Conservation (phyloP, 1,140 invertebrate species). For the Temnothorax curvispinosus region DNA sequence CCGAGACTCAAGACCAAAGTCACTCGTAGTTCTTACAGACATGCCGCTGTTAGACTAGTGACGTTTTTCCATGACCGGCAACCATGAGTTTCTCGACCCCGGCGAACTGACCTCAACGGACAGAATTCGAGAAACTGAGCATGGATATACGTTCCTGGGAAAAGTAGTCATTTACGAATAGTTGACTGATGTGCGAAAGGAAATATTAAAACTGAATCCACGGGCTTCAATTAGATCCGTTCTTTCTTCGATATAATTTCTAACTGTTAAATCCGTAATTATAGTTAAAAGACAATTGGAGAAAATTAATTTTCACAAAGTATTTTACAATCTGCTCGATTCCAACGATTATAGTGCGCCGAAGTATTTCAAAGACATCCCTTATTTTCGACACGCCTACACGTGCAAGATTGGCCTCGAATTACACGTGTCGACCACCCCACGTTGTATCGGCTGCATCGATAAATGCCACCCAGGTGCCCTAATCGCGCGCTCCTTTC, state of each 20-base stretch:
- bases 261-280: not conserved
- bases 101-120: not conserved
- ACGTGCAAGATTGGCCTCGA: constrained; percentile 56
- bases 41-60: constrained; percentile 49
- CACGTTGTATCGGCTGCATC: not conserved
- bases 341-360: not conserved
- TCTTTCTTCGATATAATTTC: not conserved
- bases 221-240: not conserved
- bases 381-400: constrained; percentile 44
- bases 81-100: constrained; percentile 65
- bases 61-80: constrained; percentile 27
- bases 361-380: constrained; percentile 64
- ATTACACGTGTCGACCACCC: constrained; percentile 60
- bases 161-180: not conserved
- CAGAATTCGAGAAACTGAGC: not conserved
- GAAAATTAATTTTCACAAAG: not conserved
- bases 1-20: constrained; percentile 55
- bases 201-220: not conserved
- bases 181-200: not conserved
- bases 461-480: constrained; percentile 54
- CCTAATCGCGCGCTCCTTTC: constrained; percentile 58
- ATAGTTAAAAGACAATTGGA: not conserved
- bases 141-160: not conserved
- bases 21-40: constrained; percentile 60
- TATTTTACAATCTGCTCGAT: not conserved